Conservation (phyloP, 1,140 invertebrate species). For the Pollicipes pollicipes region DNA sequence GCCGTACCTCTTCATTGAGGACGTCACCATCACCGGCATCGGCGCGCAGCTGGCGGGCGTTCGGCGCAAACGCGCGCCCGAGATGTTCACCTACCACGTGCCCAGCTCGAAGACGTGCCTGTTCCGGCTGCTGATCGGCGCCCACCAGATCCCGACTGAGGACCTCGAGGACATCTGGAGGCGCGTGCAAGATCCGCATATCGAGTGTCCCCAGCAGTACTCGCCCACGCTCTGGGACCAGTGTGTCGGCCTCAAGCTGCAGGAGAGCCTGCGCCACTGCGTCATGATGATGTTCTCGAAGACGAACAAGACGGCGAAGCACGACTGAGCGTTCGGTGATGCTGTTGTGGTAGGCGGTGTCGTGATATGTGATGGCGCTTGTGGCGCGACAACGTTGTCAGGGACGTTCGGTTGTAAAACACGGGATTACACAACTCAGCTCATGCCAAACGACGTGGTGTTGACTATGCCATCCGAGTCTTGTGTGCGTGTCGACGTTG, state of each 20-base stretch:
- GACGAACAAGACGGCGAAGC: background rate
- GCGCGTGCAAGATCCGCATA: background rate
- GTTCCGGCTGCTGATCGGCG: background rate
- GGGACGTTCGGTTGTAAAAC: too few species aligned
- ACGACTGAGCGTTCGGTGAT: too few species aligned
- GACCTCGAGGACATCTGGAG: background rate
- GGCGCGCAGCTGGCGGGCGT: conserved; percentile 52
- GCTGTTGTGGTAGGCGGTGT: too few species aligned
- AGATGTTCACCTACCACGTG: background rate
- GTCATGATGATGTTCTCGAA: background rate
- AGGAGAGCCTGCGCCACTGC: background rate
- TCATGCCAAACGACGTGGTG: too few species aligned
- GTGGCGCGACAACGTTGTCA: too few species aligned
- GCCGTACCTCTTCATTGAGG: conserved; percentile 66
- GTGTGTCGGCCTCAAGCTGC: background rate
- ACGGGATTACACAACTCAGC: too few species aligned
- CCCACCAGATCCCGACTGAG: background rate
- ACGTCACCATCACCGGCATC: conserved; percentile 77
- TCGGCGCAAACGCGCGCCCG: conserved; percentile 20
- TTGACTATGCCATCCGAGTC: too few species aligned
- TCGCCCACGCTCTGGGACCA: background rate
- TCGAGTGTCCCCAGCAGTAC: background rate
- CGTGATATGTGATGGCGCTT: too few species aligned
- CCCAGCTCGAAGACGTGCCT: background rate
- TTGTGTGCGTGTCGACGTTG: too few species aligned